Evolutionary conservation across 2,888 invertebrate species (phyloP).

Genomic region (Drosophila leonis): DNA sequence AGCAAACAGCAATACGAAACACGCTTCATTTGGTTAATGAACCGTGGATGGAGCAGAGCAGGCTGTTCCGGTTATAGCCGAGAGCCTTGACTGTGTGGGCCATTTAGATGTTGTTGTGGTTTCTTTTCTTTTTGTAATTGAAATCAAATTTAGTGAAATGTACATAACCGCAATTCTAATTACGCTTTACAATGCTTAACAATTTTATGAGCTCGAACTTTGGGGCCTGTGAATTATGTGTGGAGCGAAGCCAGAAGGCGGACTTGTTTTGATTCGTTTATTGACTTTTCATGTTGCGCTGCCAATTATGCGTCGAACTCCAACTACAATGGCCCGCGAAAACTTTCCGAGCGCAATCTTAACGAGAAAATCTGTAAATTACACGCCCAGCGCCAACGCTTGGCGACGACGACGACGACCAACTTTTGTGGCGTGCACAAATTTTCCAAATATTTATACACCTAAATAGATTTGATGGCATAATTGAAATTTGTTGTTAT

Average conservation of each 20-base stretch:
- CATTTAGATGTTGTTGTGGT: constrained; percentile 25
- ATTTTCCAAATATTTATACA: constrained; percentile 76
- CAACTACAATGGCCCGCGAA: constrained; percentile 58
- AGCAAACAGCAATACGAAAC: constrained; percentile 28
- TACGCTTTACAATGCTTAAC: constrained; percentile 47
- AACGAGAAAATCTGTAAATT: constrained; percentile 80
- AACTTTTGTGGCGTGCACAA: constrained; percentile 56
- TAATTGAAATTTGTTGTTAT: constrained; percentile 80
- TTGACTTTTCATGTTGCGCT: constrained; percentile 74
- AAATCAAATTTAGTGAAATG: constrained; percentile 64
- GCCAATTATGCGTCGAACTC: constrained; percentile 70
- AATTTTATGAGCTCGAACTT: constrained; percentile 56
- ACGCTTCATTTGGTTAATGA: constrained; percentile 72
- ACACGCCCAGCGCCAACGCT: constrained; percentile 50
- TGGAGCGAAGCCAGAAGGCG: not conserved
- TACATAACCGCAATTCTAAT: constrained; percentile 60
- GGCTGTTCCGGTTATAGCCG: not conserved
- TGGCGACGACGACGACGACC: constrained; percentile 25
- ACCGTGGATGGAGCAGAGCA: constrained; percentile 29
- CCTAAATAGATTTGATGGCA: constrained; percentile 80
- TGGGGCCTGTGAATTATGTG: constrained; percentile 1
- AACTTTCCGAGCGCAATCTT: constrained; percentile 72
- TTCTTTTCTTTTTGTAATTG: constrained; percentile 52
- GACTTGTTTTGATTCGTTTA: constrained; percentile 59
- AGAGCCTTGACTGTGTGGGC: constrained; percentile 6